Base-by-base conservation (phyloP, 2,113 vertebrate species). In the Dromaius novaehollandiae region DNA sequence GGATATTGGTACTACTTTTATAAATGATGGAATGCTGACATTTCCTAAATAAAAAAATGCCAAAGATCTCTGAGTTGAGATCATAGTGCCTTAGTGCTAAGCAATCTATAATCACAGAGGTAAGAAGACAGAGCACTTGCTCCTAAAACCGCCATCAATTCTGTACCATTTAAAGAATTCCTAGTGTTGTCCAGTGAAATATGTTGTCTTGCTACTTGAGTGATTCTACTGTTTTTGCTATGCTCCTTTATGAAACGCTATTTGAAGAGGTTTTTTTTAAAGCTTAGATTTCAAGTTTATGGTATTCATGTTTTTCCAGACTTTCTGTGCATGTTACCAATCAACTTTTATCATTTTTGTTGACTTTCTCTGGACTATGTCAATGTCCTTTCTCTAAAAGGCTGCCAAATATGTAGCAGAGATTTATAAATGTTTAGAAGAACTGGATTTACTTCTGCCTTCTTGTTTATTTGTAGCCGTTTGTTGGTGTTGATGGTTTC, bases 231-330 rank as follows among this genome's bases (percentile, higher is more conserved):
- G 60, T 3, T 51, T 95, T 92, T 89, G 34, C 17, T 94, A 50
- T 48, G 25, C 68, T 91, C 42, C 48, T 89, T 93, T 89, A 93
- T 93, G 84, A 96, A 96, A 86, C 84, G 93, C 63, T 60, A 82
- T 78, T 11, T 78, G 40, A 95, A 92, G 69, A 74, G n/a, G 19
- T 60, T 34, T 32, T 32, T 64, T 96, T 89, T 84, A 91, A 92
- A 93, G 61, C 48, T 93, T 90, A 64, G 16, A 69, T 66, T 92
- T 96, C 51, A 61, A 58, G 8, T 85, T 85, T 34, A 61, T 24
- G 42, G 40, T 70, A 92, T 95, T 90, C 46, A 51, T 58, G 24
- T 70, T 88, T 95, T 90, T 66, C 81, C 79, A 90, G 93, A 83
- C 38, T 70, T 78, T 82, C 88, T 89, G 78, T 87, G 77, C 53